A percentile compares a stretch with the other conserved stretches of the same genome.
Conservation (phyloP, 2,113 vertebrate genomes). For the Ia io region DNA sequence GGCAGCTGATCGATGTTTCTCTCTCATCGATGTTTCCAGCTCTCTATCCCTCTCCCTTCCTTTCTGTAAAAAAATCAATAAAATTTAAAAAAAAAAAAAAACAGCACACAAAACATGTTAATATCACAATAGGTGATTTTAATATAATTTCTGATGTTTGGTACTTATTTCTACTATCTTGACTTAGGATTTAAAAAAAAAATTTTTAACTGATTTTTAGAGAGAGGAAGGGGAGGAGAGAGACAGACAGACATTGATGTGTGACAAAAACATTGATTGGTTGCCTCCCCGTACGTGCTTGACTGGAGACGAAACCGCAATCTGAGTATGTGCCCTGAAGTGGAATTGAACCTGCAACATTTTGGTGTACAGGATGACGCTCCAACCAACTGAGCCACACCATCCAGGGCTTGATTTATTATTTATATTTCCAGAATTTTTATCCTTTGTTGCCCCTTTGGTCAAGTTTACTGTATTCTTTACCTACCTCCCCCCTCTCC, state of each 20-base stretch:
- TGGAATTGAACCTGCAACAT: not conserved
- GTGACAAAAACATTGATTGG: not conserved
- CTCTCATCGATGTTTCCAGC: too few relatives aligned
- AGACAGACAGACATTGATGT: not conserved
- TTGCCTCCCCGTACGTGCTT: not conserved
- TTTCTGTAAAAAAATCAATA: too few relatives aligned
- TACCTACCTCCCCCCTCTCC: not conserved
- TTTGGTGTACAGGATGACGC: not conserved
- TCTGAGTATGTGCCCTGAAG: not conserved
- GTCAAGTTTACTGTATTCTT: conserved; percentile 1
- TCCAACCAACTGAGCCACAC: not conserved
- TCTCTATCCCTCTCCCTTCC: too few relatives aligned
- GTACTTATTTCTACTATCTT: conserved; percentile 21
- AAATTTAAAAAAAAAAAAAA: too few relatives aligned
- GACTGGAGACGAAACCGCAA: not conserved
- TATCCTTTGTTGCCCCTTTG: not conserved
- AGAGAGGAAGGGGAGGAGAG: too few relatives aligned
- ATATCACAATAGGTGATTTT: not conserved
- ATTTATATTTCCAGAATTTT: not conserved
- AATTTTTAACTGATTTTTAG: not conserved
- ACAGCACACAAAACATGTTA: not conserved
- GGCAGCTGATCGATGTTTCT: too few relatives aligned
- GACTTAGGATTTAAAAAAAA: not conserved
- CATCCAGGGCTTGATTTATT: not conserved
- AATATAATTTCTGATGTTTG: not conserved